Base-by-base conservation (phyloP, 2,888 invertebrate genomes). In the Acronicta alni region DNA sequence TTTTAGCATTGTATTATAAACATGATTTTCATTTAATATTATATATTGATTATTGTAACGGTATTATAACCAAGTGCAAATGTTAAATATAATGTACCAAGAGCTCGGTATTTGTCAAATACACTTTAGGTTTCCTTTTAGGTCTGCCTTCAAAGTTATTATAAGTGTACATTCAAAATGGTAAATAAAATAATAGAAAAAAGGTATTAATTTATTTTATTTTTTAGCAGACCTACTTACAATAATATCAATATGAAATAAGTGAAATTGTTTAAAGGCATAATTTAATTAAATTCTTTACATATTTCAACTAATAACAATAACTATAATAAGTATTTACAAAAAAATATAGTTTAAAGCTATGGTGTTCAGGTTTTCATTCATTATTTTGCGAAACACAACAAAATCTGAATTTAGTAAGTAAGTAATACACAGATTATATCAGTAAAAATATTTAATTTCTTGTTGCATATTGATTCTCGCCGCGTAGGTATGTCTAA, bases 151-250 rank as follows among this genome's bases (percentile, higher is more conserved):
- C 75, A 70, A 71, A 77, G 76, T 80, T 83, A 81, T 77, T 81
- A 68, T 87, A 85, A 84, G 86, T 85, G 79, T 86, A 85, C 73
- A 82, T 82, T 85, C 69, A 74, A 84, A 78, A 83, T 76, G 73
- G 64, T 70, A 78, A 82, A 81, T 82, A 83, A 82, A n/a, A 84
- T 73, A 73, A 72, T 70, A 62, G 49, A 67, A 71, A 59, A 68
- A 49, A 35, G 35, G 35, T 66, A 74, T 70, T 47, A 35, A 12
- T 68, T 63, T 47, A 56, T 65, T 67, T 72, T 58, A 68, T 68
- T 72, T 72, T 59, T 44, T 57, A 23, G 16, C 49, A 18, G n/a
- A n/a, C n/a, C n/a, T 14, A 41, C n/a, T 12, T 12, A 39, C 3
- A 45, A 44, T 51, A 44, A 9, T 10, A 30, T 42, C 15, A 38